Percentiles rank a stretch among this genome's conserved stretches.
Evolutionary conservation across 35 echinoderm and acorn worm species (phyloP).

Genomic region (Ophioderma brevispina): DNA sequence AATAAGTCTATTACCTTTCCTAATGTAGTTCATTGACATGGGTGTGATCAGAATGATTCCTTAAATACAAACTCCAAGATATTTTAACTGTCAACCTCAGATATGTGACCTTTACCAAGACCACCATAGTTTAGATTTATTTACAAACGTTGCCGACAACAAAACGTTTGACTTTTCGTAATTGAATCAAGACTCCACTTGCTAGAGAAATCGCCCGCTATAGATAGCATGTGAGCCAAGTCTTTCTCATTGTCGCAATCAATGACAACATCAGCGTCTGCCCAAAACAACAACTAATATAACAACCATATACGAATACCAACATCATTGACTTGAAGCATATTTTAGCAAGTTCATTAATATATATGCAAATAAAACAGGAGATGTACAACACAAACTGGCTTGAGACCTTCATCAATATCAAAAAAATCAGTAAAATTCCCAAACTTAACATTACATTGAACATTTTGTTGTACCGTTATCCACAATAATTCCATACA

Average conservation of each 20-base stretch:
- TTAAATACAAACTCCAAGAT: too few species aligned
- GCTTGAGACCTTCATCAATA: not conserved
- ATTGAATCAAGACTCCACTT: too few species aligned
- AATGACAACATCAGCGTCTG: not conserved
- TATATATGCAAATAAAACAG: not conserved
- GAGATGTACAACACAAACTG: not conserved
- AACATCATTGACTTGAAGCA: not conserved
- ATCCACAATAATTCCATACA: not conserved
- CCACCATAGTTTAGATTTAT: too few species aligned
- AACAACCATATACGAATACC: not conserved
- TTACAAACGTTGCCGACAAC: too few species aligned
- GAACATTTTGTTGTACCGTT: not conserved
- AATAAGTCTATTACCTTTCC: too few species aligned
- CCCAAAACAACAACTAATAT: not conserved
- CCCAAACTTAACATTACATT: constrained; percentile 26
- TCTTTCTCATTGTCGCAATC: not conserved
- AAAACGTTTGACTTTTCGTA: too few species aligned
- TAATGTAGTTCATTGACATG: too few species aligned
- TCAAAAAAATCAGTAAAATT: constrained; percentile 1
- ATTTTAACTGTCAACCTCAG: too few species aligned
- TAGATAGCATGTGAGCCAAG: too few species aligned
- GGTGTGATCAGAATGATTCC: too few species aligned
- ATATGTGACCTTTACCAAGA: too few species aligned
- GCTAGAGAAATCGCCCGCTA: too few species aligned
- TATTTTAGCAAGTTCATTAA: constrained; percentile 13